Conservation (phyloP, 2,888 invertebrate genomes). For the Azorinus chamasolen region DNA sequence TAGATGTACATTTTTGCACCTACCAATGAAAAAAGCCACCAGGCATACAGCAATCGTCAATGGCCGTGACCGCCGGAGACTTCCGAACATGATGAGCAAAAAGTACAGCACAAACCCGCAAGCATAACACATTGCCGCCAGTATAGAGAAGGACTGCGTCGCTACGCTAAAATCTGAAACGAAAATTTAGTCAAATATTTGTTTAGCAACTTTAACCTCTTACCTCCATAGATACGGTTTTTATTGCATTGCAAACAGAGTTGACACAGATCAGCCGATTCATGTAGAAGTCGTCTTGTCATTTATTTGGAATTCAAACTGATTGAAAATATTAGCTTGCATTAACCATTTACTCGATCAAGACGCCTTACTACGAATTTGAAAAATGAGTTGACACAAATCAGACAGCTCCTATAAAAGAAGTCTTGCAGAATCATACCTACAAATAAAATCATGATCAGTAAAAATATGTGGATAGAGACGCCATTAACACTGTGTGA, state of each 20-base stretch:
- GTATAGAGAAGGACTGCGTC: conserved; percentile 71
- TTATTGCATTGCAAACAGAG: not conserved
- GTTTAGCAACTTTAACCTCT: not conserved
- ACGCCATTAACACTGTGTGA: too few species aligned
- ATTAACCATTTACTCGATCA: not conserved
- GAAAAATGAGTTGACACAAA: too few species aligned
- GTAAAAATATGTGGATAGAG: too few species aligned
- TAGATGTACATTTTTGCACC: conserved; percentile 16
- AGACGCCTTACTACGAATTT: too few species aligned
- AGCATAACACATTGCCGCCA: conserved; percentile 70
- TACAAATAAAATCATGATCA: too few species aligned
- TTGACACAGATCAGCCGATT: too few species aligned
- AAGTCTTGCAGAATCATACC: too few species aligned
- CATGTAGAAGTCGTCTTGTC: too few species aligned
- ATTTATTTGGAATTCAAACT: too few species aligned
- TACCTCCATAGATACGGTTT: not conserved
- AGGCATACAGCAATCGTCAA: conserved; percentile 66
- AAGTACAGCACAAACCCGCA: conserved; percentile 67
- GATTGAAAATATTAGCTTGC: too few species aligned
- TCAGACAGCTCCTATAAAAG: too few species aligned
- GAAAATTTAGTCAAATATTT: conserved; percentile 5
- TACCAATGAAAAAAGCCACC: conserved; percentile 69
- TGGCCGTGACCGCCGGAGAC: conserved; percentile 62
- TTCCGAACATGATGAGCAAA: conserved; percentile 60
- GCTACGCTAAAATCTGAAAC: conserved; percentile 73